phyloP scores from a whole-genome alignment of 1,140 invertebrate genomes.

The Drosophila aff. region DNA sequence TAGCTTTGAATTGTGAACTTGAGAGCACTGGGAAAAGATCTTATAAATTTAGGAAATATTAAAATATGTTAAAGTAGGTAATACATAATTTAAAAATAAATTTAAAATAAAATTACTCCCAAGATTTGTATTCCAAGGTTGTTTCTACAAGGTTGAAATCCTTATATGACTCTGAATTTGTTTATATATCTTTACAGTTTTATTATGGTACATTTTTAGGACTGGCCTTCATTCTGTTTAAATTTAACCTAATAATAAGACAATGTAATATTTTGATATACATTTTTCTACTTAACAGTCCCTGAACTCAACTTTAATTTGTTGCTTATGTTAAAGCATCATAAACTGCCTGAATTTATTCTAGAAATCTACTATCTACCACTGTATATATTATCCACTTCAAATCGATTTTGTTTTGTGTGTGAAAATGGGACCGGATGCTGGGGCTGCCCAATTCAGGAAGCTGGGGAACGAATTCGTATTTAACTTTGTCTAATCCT shows the following conservation, averaged over 20 bases:
- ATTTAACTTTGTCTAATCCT: constrained; percentile 47
- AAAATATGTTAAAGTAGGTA: too few relatives aligned
- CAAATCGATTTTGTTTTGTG: constrained; percentile 7
- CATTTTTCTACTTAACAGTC: neutral
- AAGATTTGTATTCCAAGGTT: neutral
- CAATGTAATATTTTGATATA: too few relatives aligned
- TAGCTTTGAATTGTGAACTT: neutral
- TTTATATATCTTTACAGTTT: too few relatives aligned
- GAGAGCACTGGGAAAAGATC: neutral
- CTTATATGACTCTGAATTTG: too few relatives aligned
- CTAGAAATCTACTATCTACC: neutral
- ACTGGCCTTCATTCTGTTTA: too few relatives aligned
- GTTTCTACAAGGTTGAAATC: too few relatives aligned
- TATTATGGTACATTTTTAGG: too few relatives aligned
- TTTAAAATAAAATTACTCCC: neutral
- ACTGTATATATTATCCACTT: neutral
- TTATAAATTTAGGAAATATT: too few relatives aligned
- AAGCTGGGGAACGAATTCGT: constrained; percentile 27
- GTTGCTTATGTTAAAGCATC: neutral
- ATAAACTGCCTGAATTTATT: neutral
- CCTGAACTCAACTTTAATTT: neutral
- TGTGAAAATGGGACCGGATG: constrained; percentile 16
- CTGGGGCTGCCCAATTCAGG: constrained; percentile 8
- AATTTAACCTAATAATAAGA: too few relatives aligned
- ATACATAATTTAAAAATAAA: too few relatives aligned